Percentiles rank a stretch among this genome's conserved stretches.
Evolutionary conservation across 2,113 vertebrate genomes (phyloP).

Genomic region (Psilopsiagon aymara): DNA sequence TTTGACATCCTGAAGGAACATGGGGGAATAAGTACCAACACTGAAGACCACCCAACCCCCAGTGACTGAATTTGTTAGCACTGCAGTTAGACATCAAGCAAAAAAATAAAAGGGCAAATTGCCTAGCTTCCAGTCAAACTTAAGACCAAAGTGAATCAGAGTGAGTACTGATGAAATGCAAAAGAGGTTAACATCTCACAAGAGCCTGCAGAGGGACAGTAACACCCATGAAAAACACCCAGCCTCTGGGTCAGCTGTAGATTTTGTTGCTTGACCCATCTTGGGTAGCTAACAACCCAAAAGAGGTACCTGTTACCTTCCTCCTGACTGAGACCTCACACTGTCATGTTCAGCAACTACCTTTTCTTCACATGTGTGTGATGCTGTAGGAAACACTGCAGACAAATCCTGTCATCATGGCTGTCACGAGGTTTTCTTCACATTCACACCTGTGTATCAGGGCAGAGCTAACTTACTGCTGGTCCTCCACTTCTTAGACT

Average conservation of each 20-base stretch:
- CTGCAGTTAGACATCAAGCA: not conserved
- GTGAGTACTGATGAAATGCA: not conserved
- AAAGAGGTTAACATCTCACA: not conserved
- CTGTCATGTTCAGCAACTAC: not conserved
- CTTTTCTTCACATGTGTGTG: not conserved
- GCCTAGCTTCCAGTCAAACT: not conserved
- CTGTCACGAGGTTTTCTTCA: not conserved
- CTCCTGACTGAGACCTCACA: not conserved
- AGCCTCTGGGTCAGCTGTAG: not conserved
- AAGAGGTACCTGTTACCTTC: not conserved
- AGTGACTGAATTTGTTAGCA: not conserved
- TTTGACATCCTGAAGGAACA: not conserved
- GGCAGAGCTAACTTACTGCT: not conserved
- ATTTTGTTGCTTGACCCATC: not conserved
- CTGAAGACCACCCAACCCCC: not conserved
- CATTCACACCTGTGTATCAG: not conserved
- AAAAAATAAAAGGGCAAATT: not conserved
- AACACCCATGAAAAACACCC: not conserved
- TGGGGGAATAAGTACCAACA: not conserved
- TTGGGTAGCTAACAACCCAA: not conserved
- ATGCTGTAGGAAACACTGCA: not conserved
- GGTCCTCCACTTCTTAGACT: not conserved
- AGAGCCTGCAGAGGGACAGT: not conserved
- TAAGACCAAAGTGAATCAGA: not conserved
- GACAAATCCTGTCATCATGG: not conserved